Conservation (phyloP, 2,797 vertebrate species). For the Rhyacichthys aspro region DNA sequence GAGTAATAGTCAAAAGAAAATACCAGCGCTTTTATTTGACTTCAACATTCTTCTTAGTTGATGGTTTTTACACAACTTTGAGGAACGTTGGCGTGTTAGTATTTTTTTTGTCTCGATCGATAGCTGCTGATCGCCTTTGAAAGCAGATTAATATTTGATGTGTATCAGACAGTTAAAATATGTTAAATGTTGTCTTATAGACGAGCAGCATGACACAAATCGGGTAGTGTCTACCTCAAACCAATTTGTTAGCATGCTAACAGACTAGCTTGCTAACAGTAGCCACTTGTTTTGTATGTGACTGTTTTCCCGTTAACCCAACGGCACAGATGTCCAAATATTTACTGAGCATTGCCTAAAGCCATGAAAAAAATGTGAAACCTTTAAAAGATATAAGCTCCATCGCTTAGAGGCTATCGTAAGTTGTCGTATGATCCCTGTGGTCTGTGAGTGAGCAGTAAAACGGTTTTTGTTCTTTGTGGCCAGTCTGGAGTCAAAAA, state of each 20-base stretch:
- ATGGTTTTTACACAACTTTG: too few relatives aligned
- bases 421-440: neutral
- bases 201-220: conserved; percentile 2
- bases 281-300: conserved; percentile 67
- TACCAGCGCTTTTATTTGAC: too few relatives aligned
- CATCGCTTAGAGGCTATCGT: too few relatives aligned
- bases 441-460: conserved; percentile 13
- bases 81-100: too few relatives aligned
- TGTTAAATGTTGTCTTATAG: neutral
- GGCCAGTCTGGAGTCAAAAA: conserved; percentile 25
- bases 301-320: conserved; percentile 23
- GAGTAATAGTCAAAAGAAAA: too few relatives aligned
- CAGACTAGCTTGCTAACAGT: conserved; percentile 48
- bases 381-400: too few relatives aligned
- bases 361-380: too few relatives aligned
- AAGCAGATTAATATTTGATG: too few relatives aligned
- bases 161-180: neutral
- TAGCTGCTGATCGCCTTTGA: too few relatives aligned
- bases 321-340: neutral
- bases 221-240: conserved; percentile 14
- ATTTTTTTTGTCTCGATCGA: too few relatives aligned
- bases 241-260: conserved; percentile 46
- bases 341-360: neutral
- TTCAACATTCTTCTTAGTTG: too few relatives aligned
- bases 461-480: conserved; percentile 46